Evolutionary conservation across 2,113 vertebrate species (phyloP).

Genomic region (Notothenia coriiceps): DNA sequence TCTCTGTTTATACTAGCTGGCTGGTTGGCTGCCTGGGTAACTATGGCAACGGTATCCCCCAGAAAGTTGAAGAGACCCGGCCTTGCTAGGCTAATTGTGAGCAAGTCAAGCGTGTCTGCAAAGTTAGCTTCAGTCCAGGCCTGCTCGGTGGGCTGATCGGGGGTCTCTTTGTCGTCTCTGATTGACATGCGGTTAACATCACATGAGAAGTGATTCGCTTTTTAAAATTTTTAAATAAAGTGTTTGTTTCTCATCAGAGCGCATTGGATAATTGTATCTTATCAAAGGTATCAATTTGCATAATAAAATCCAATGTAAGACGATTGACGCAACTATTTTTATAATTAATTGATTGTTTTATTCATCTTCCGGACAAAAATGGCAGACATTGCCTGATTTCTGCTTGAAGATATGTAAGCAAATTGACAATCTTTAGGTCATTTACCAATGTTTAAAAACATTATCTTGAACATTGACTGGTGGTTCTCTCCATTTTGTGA

Average conservation of each 20-base stretch:
- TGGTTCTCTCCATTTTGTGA: neutral
- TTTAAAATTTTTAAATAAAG: no score
- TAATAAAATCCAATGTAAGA: neutral
- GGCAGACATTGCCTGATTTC: neutral
- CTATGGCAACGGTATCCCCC: constrained; percentile 78
- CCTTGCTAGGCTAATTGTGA: constrained; percentile 69
- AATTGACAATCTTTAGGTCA: neutral
- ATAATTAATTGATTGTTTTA: neutral
- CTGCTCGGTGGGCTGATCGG: neutral
- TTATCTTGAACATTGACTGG: no score
- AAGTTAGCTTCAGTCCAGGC: constrained; percentile 40
- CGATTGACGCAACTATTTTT: neutral
- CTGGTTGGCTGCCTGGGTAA: constrained; percentile 70
- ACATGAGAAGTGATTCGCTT: neutral
- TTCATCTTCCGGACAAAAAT: neutral
- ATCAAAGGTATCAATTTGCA: neutral
- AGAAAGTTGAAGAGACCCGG: constrained; percentile 62
- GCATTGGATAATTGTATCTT: no score
- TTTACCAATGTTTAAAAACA: neutral
- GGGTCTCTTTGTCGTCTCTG: constrained; percentile 10
- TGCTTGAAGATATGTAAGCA: neutral
- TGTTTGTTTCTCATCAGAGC: neutral
- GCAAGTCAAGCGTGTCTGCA: constrained; percentile 70
- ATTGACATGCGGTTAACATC: neutral
- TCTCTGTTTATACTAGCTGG: constrained; percentile 74